Evolutionary conservation across 2,888 invertebrate genomes (phyloP).

Genomic region (Anodontia alba): DNA sequence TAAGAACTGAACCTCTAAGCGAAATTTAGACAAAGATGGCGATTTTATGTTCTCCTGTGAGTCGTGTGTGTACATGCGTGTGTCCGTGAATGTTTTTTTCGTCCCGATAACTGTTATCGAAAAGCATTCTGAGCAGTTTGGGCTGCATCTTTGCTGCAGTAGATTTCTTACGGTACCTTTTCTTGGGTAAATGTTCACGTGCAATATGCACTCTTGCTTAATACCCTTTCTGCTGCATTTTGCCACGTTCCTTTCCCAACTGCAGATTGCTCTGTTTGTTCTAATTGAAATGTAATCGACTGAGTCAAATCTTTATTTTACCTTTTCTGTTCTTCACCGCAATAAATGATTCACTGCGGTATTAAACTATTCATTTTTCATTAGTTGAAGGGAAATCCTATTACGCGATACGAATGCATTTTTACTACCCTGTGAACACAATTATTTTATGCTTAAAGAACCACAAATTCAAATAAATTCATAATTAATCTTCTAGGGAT

Average conservation of each 20-base stretch:
- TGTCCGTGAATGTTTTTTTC: no score
- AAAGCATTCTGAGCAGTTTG: no score
- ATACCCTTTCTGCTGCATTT: no score
- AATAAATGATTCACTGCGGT: constrained; percentile 22
- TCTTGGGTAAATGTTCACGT: no score
- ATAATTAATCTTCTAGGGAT: constrained; percentile 29
- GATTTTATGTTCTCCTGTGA: no score
- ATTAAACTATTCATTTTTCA: constrained; percentile 29
- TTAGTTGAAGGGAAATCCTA: constrained; percentile 33
- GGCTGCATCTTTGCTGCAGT: no score
- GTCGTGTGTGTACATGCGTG: no score
- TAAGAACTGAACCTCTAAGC: no score
- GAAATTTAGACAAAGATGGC: no score
- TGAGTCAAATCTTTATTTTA: constrained; percentile 26
- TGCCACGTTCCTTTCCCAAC: neutral
- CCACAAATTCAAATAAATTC: constrained; percentile 33
- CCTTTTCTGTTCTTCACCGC: constrained; percentile 13
- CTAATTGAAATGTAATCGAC: constrained; percentile 35
- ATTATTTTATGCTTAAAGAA: constrained; percentile 23
- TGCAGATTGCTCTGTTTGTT: constrained; percentile 10
- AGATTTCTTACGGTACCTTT: no score
- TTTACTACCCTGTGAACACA: constrained; percentile 7
- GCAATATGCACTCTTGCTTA: no score
- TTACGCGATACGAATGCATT: constrained; percentile 24
- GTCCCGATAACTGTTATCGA: no score